Percentiles rank a stretch among this genome's conserved stretches.
Evolutionary conservation across 2,888 invertebrate species (phyloP).

Genomic region (Orchesella flavescens): DNA sequence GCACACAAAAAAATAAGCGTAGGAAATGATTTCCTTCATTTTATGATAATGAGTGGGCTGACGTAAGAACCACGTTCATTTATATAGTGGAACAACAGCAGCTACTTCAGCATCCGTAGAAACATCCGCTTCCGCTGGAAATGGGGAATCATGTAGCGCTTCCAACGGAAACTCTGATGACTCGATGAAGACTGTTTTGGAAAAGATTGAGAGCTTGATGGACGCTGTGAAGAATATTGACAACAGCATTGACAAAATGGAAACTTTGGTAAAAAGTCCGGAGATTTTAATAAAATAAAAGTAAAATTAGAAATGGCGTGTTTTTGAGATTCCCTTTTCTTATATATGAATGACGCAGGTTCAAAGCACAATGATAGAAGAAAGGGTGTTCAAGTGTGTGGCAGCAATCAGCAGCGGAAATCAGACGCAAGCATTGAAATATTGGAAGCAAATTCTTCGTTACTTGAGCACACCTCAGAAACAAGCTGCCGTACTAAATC

Average conservation of each 20-base stretch:
- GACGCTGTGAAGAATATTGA: constrained; percentile 55
- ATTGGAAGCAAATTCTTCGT: constrained; percentile 66
- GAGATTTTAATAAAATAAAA: no score
- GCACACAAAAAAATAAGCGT: no score
- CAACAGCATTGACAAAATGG: constrained; percentile 59
- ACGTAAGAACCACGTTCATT: no score
- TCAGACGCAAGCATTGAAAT: constrained; percentile 62
- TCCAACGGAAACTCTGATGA: constrained; percentile 2
- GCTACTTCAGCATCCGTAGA: constrained; percentile 10
- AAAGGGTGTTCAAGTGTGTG: constrained; percentile 62
- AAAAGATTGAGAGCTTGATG: constrained; percentile 57
- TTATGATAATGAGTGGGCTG: not conserved
- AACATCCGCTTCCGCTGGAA: constrained; percentile 1
- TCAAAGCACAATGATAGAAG: constrained; percentile 67
- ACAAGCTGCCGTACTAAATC: constrained; percentile 49
- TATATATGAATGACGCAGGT: constrained; percentile 54
- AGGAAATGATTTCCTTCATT: not conserved
- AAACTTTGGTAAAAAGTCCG: constrained; percentile 48
- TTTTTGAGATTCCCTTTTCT: no score
- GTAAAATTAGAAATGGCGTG: not conserved
- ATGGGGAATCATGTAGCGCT: constrained; percentile 11
- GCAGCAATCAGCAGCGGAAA: constrained; percentile 64
- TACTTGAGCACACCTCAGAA: constrained; percentile 60
- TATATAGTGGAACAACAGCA: constrained; percentile 20
- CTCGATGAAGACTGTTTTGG: constrained; percentile 42